Evolutionary conservation across 2,888 invertebrate species (phyloP), one percentile per base, ranked within the genome.

Genomic region (Galeopsomyia nigrocyanea): DNA sequence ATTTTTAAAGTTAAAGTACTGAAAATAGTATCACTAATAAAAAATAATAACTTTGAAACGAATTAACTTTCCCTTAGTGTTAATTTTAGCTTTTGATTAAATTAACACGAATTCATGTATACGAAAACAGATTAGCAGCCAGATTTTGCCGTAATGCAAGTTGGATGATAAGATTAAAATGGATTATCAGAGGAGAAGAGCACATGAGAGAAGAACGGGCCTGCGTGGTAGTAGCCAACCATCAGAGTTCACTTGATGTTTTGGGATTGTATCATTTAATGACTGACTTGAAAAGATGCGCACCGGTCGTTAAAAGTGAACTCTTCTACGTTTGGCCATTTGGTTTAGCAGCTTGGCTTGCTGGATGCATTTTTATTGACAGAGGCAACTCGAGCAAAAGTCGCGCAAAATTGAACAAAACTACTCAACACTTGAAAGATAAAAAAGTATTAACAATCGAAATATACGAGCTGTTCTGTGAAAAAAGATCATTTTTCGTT

Each of bases 211-310:
- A 91, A 82, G 93, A 95, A 77, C 90, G 92, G 82, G 92, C 96
- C 26, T 95, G 90, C 83, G 92, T 97, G 77, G 92, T 97, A 60
- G 93, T 97, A 75, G 92, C 94, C 56, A 97, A 97, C 88, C 97
- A 97, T 87, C 97, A 97, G 86, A 96, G 95, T 83, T 94, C 95
- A 0, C 86, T 97, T 80, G 97, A 97, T 88, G 90, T 97, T 82
- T 89, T 97, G 84, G 95, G 95, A 68, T 93, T 96, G 93, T 94
- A 95, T 86, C 91, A 94, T 82, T 90, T 96, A 83, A 96, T 96
- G 96, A 95, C 94, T 16, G 89, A 92, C 21, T 94, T 95, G 92
- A 92, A 93, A 79, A 93, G 94, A 79, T 95, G 96, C 82, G 95
- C 95, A 2, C 94, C 93, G 13, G 92, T 97, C 51, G 95, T 95